Evolutionary conservation across 1,140 invertebrate species (phyloP).

Genomic region (Cyclina sinensis): DNA sequence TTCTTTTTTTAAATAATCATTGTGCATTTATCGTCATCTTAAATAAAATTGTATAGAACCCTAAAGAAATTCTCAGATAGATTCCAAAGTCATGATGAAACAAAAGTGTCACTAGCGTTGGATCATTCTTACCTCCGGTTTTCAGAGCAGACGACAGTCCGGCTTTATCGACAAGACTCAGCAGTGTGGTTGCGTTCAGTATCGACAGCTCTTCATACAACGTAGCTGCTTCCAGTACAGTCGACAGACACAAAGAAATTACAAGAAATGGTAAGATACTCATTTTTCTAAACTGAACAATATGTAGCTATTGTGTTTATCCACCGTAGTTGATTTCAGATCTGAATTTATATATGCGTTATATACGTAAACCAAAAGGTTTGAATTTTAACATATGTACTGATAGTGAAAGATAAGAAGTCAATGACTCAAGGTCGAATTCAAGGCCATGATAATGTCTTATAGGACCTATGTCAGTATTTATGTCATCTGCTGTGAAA

Average conservation of each 20-base stretch:
- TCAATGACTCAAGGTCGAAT: neutral
- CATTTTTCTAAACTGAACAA: neutral
- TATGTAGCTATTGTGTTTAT: neutral
- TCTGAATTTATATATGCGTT: neutral
- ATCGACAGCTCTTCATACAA: conserved; percentile 12
- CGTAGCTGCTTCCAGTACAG: neutral
- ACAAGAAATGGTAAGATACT: neutral
- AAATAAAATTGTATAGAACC: neutral
- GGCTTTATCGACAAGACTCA: conserved; percentile 62
- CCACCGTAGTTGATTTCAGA: neutral
- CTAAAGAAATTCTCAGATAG: neutral
- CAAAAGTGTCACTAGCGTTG: neutral
- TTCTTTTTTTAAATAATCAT: too few relatives aligned
- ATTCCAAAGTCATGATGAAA: neutral
- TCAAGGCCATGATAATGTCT: neutral
- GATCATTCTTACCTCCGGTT: conserved; percentile 15
- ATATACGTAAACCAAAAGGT: neutral
- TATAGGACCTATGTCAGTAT: too few relatives aligned
- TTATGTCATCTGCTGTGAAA: too few relatives aligned
- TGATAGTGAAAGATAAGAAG: neutral
- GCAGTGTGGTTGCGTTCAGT: conserved; percentile 68
- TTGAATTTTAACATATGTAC: neutral
- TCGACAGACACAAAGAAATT: neutral
- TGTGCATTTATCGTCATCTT: neutral
- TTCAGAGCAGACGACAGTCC: conserved; percentile 66